Base-by-base conservation (phyloP, 2,888 invertebrate species). In the Habroteleia sp. region DNA sequence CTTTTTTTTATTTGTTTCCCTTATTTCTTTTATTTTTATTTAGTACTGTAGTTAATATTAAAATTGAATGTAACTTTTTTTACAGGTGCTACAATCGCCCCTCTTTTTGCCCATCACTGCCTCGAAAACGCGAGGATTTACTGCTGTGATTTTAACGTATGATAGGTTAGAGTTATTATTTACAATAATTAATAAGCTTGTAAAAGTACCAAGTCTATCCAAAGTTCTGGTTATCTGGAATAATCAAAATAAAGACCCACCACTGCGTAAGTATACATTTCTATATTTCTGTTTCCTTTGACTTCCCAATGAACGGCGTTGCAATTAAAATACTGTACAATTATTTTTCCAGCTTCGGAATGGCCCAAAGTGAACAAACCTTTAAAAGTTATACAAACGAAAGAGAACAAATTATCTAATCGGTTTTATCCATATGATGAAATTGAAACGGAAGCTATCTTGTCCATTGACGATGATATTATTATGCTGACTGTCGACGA, bases 161-260 rank as follows among this genome's bases (percentile, higher is more conserved):
- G 97, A 98, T 89, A 91, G 98, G 69, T 91, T 97, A 11, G 95
- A 96, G 78, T 95, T 96, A 85, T 91, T 98, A 46, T 97, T 96
- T 89, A 91, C 94, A 37, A 91, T 98, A 5, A 95, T 98, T 71
- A 92, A 93, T 81, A 95, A 96, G 88, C 90, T 98, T 58, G 93
- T 95, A 1, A 92, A 93, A 81, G 97, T 96, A 54, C 97, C 97
- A 27, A 97, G 97, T 85, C 90, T 98, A 20, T 93, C 94, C 81
- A 97, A 97, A 90, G 94, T 98, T 77, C 90, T 98, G 23, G 96
- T 98, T 16, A 92, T 98, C 74, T 98, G 98, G 98, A 98, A 98
- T 89, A 97, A 98, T 89, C 97, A 97, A 89, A 93, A 93, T 78
- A 97, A 97, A 89, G 90, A 92, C 69, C 98, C 98, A 33, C 98